Percentiles rank a stretch among this genome's conserved stretches.
phyloP scores from a whole-genome alignment of 2,888 invertebrate species.

The Volucella bombylans region DNA sequence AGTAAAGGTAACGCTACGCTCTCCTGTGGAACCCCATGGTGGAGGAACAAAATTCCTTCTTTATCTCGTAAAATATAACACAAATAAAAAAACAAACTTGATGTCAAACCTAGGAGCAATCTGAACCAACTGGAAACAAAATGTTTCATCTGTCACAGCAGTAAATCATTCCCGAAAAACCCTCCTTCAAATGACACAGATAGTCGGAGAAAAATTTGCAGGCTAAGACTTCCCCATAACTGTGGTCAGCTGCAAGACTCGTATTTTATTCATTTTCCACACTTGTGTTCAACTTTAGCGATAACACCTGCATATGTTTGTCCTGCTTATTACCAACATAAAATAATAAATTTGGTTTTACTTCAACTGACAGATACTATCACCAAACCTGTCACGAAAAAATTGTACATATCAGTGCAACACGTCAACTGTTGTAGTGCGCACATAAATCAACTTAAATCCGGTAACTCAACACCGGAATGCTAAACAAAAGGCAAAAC shows the following conservation, averaged over 20 bases:
- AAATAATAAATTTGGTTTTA: slow-evolving; percentile 40
- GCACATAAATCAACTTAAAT: slow-evolving; percentile 70
- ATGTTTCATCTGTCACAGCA: slow-evolving; percentile 45
- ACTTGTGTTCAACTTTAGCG: slow-evolving; percentile 30
- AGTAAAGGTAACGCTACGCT: neutral
- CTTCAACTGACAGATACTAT: slow-evolving; percentile 68
- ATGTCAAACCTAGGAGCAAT: slow-evolving; percentile 1
- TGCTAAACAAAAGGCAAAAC: slow-evolving; percentile 60
- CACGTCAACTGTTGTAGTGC: slow-evolving; percentile 63
- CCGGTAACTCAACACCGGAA: slow-evolving; percentile 61
- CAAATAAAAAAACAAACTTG: too few relatives aligned
- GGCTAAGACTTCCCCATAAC: slow-evolving; percentile 26
- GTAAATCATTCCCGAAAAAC: slow-evolving; percentile 57
- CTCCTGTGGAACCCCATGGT: slow-evolving; percentile 3
- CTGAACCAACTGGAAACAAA: slow-evolving; percentile 51
- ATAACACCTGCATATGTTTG: slow-evolving; percentile 65
- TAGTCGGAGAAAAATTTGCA: slow-evolving; percentile 26
- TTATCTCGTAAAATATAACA: neutral
- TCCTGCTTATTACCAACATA: slow-evolving; percentile 41
- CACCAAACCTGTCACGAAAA: slow-evolving; percentile 67
- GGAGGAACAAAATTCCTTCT: slow-evolving; percentile 8
- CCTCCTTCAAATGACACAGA: slow-evolving; percentile 28
- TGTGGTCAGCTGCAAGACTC: slow-evolving; percentile 13
- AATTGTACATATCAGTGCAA: slow-evolving; percentile 59
- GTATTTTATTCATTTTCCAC: slow-evolving; percentile 49